Conservation (phyloP, 2,113 vertebrate species). For the Rhinopomastus cyanomelas region DNA sequence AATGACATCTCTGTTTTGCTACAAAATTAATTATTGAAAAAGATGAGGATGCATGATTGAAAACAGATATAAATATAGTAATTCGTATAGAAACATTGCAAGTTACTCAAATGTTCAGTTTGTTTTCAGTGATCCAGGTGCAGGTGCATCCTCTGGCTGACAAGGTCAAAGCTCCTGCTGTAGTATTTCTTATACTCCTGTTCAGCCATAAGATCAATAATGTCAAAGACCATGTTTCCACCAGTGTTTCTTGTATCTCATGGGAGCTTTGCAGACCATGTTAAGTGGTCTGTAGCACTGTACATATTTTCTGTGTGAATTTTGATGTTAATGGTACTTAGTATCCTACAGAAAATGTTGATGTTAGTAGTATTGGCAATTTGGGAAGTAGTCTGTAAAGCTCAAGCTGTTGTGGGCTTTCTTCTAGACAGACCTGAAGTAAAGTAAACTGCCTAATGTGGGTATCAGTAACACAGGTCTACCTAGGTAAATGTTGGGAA, state of each 20-base stretch:
- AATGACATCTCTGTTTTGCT: neutral
- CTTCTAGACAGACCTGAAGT: neutral
- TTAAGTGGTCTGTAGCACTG: neutral
- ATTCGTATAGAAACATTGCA: neutral
- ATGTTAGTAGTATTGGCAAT: neutral
- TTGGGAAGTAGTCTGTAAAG: neutral
- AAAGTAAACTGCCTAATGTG: neutral
- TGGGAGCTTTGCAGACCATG: neutral
- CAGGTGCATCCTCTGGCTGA: neutral
- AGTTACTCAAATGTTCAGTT: neutral
- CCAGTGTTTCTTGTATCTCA: neutral
- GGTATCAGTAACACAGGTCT: neutral
- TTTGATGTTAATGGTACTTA: neutral
- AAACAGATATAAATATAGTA: neutral
- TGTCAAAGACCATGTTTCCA: neutral
- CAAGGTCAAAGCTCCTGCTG: neutral
- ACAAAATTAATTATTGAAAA: neutral
- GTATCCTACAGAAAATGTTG: neutral
- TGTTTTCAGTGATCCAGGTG: neutral
- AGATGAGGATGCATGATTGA: neutral
- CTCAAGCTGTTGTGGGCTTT: neutral
- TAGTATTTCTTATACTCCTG: neutral
- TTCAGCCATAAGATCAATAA: neutral
- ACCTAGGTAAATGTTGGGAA: neutral
- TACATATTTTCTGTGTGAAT: rapidly evolving